Conservation (phyloP, 2,113 vertebrate genomes). For the Cinclus mexicanus region DNA sequence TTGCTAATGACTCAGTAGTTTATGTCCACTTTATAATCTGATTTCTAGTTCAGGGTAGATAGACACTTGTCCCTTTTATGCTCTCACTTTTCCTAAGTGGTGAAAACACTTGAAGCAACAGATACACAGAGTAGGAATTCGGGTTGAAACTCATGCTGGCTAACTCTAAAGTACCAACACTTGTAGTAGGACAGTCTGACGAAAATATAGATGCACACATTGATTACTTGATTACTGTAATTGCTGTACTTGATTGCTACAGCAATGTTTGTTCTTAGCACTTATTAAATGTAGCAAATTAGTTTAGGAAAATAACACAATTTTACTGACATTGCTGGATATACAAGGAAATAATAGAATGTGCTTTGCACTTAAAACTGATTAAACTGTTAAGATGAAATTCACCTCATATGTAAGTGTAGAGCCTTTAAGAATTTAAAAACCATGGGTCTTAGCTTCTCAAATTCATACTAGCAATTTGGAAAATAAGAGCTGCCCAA, state of each 20-base stretch:
- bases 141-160: not conserved
- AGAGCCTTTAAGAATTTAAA: not conserved
- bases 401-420: not conserved
- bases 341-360: not conserved
- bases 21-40: not conserved
- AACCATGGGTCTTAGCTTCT: not conserved
- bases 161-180: not conserved
- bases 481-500: not conserved
- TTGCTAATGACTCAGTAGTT: not conserved
- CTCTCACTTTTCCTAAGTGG: not conserved
- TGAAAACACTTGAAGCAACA: not conserved
- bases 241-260: not conserved
- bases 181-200: not conserved
- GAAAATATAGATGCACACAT: not conserved
- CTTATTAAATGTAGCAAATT: not conserved
- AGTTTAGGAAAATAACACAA: not conserved
- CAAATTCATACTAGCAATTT: not conserved
- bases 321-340: not conserved
- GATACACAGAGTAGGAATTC: accelerated
- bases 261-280: not conserved
- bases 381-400: not conserved
- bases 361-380: not conserved
- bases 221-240: not conserved
- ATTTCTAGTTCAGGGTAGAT: not conserved
- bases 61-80: not conserved